These are phyloP conservation scores for Cyphomyrmex costatus DNA, from an alignment of 1,140 invertebrate genomes.

Conservation along the genomic window DNA sequence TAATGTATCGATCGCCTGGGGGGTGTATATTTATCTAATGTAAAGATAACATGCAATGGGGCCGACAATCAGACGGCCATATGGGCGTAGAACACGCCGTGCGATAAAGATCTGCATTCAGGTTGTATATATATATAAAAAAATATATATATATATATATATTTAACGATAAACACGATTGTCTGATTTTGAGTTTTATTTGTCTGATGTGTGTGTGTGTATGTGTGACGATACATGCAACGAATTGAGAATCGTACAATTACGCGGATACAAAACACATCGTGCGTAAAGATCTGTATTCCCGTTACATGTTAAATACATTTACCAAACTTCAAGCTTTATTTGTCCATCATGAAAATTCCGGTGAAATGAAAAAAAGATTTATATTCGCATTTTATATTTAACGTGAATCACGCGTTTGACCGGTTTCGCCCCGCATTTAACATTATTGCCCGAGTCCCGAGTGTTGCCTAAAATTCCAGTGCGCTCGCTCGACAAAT, in stretches of 20 bases:
- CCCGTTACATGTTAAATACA: background rate
- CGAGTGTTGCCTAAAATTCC: conserved; percentile 20
- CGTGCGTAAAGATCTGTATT: conserved; percentile 3
- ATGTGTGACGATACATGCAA: background rate
- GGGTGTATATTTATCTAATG: conserved; percentile 32
- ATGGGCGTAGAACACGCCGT: too few relatives aligned
- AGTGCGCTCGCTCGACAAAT: conserved; percentile 9
- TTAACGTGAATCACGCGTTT: conserved; percentile 21
- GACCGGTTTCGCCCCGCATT: background rate
- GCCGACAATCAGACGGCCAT: background rate
- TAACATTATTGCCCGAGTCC: conserved; percentile 10
- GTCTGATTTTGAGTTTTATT: conserved; percentile 30
- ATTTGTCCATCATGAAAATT: conserved; percentile 8
- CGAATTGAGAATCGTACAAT: background rate
- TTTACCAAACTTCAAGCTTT: conserved; percentile 7
- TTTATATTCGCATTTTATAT: conserved; percentile 24
- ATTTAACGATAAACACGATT: conserved; percentile 36
- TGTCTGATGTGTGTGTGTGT: too few relatives aligned
- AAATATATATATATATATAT: too few relatives aligned
- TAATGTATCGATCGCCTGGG: conserved; percentile 28
- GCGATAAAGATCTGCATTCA: conserved; percentile 10
- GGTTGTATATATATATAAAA: background rate
- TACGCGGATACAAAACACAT: background rate
- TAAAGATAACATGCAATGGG: conserved; percentile 20
- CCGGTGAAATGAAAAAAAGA: background rate